Base-by-base conservation (phyloP, 2,797 vertebrate genomes). In the Parauchenoglanis ngamensis region DNA sequence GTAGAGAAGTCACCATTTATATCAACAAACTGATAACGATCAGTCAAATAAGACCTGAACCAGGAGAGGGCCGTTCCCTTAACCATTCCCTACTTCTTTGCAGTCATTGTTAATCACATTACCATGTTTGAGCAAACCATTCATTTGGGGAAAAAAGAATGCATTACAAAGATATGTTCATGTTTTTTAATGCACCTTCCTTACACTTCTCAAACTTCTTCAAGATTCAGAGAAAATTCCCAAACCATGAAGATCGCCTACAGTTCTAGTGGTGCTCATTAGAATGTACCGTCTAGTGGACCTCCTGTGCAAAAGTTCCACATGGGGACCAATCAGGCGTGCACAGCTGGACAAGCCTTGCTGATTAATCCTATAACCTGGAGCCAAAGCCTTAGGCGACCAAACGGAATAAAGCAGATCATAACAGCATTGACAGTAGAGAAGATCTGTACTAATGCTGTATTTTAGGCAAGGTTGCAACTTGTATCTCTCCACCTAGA, bases 321-420 rank as follows among this genome's bases (percentile, higher is more conserved):
- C 10, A 0, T 40, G 54, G 52, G 79, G 21, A 80, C 68, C 83
- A 77, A 59, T 88, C 59, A 76, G 35, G 82, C 40, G 3, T 57
- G 54, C 40, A 57, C 63, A 78, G 31, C 49, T 59, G n/a, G 40
- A 76, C 56, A 84, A 83, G 35, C 21, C 7, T 59, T 2, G 1
- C 23, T 63, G 23, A 63, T 63, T 63, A 81, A 81, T 81, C 28
- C 76, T 23, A 57, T 56, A 56, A 57, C 76, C 76, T 35, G n/a
- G 28, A 78, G 52, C 52, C 28, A 56, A 78, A 10, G 17, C 52
- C 28, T 78, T 17, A 12, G 76, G 76, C 28, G 3, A 35, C 52
- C 52, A 56, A 21, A 52, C 46, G 52, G 25, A 76, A 76, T 52
- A 4, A 21, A 44, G 31, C 17, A 44, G 35, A 72, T 73, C 70